Percentiles rank a stretch among this genome's conserved stretches.
These are phyloP conservation scores for Lithodes maja DNA, from an alignment of 2,888 invertebrate genomes.

Conservation along the genomic window DNA sequence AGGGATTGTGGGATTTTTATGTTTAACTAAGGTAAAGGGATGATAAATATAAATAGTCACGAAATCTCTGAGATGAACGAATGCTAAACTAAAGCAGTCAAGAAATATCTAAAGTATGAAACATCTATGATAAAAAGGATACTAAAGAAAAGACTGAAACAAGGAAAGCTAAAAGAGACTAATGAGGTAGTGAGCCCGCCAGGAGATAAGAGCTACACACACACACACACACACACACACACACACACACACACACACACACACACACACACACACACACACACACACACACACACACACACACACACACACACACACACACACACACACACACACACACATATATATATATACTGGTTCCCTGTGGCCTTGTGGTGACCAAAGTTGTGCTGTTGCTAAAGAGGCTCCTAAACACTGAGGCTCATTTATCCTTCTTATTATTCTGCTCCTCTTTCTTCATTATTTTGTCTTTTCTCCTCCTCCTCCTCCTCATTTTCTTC, in stretches of 20 bases:
- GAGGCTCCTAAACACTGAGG: not conserved
- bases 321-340: slow-evolving; percentile 2
- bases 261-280: slow-evolving; percentile 11
- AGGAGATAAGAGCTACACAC: not conserved
- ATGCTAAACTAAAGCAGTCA: too few relatives aligned
- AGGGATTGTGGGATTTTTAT: too few relatives aligned
- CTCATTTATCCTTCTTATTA: not conserved
- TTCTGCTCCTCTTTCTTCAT: not conserved
- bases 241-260: slow-evolving; percentile 19
- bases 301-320: not conserved
- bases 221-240: slow-evolving; percentile 14
- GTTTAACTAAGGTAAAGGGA: too few relatives aligned
- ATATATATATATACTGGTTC: not conserved
- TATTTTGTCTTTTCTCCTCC: not conserved
- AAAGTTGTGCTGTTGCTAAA: not conserved
- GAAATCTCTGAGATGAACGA: too few relatives aligned
- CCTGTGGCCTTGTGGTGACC: not conserved
- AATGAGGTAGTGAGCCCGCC: not conserved
- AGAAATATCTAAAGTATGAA: too few relatives aligned
- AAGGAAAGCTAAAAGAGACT: too few relatives aligned
- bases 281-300: not conserved
- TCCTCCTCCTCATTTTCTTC: not conserved
- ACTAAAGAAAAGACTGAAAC: too few relatives aligned
- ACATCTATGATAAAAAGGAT: too few relatives aligned
- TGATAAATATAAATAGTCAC: too few relatives aligned